Conservation (phyloP, 2,113 vertebrate genomes). For the Talpa occidentalis region DNA sequence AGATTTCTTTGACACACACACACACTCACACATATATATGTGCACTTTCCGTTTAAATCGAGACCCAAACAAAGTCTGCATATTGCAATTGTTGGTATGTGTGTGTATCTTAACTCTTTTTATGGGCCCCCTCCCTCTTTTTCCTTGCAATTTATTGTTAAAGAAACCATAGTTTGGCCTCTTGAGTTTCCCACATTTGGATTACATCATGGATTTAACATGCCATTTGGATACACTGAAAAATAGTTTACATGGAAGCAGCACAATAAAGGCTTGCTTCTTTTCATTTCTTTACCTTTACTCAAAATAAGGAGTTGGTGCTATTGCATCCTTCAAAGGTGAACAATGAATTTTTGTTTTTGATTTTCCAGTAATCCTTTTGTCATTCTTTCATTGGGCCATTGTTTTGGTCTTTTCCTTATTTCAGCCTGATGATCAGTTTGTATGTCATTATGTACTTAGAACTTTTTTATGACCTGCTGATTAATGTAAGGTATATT, state of each 20-base stretch:
- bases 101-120: background rate
- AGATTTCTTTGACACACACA: background rate
- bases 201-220: conserved; percentile 12
- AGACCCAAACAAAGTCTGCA: background rate
- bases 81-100: background rate
- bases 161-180: background rate
- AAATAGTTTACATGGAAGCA: conserved; percentile 27
- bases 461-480: background rate
- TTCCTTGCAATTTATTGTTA: conserved; percentile 11
- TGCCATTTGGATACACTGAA: background rate
- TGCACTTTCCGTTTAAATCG: conserved; percentile 16
- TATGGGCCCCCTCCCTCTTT: background rate
- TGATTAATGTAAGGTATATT: background rate
- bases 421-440: background rate
- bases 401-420: background rate
- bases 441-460: background rate
- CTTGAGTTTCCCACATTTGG: background rate
- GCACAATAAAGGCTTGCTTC: conserved; percentile 20
- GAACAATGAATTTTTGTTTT: background rate
- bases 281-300: conserved; percentile 31
- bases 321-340: background rate
- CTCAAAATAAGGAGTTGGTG: conserved; percentile 16
- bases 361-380: conserved; percentile 2
- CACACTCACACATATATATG: no score
- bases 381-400: background rate